Evolutionary conservation across 2,113 vertebrate species (phyloP).

Genomic region (Prochilodus magdalenae): DNA sequence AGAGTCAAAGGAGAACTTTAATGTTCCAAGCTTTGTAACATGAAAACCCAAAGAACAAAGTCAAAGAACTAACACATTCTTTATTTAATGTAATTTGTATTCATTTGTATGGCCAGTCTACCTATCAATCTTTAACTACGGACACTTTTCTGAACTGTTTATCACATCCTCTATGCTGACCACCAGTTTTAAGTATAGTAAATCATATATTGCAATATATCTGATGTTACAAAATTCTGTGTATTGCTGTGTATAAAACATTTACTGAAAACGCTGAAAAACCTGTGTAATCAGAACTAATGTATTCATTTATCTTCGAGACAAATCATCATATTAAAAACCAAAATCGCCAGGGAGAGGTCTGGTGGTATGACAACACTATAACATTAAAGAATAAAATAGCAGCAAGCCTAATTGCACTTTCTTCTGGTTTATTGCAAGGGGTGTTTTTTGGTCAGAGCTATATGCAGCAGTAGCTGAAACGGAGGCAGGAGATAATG

Average conservation of each 20-base stretch:
- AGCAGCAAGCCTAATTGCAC: conserved; percentile 49
- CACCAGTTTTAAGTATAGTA: too few species aligned
- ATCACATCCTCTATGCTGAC: too few species aligned
- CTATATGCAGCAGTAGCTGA: conserved; percentile 46
- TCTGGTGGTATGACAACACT: conserved; percentile 39
- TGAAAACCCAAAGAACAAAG: too few species aligned
- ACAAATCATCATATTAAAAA: conserved; percentile 55
- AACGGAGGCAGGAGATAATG: conserved; percentile 53
- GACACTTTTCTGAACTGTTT: too few species aligned
- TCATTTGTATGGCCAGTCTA: too few species aligned
- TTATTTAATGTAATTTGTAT: too few species aligned
- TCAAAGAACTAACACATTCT: too few species aligned
- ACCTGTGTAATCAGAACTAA: conserved; percentile 31
- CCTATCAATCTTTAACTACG: neutral
- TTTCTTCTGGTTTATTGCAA: conserved; percentile 56
- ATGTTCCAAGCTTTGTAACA: neutral
- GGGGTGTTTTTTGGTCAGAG: conserved; percentile 34
- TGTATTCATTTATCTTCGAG: conserved; percentile 48
- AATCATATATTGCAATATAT: too few species aligned
- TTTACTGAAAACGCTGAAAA: neutral
- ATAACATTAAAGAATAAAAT: conserved; percentile 51
- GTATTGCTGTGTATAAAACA: neutral
- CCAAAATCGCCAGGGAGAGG: conserved; percentile 49
- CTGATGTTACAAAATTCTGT: too few species aligned
- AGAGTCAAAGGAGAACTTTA: neutral